phyloP scores from a whole-genome alignment of 2,797 vertebrate species.

The Lacerta viridis region DNA sequence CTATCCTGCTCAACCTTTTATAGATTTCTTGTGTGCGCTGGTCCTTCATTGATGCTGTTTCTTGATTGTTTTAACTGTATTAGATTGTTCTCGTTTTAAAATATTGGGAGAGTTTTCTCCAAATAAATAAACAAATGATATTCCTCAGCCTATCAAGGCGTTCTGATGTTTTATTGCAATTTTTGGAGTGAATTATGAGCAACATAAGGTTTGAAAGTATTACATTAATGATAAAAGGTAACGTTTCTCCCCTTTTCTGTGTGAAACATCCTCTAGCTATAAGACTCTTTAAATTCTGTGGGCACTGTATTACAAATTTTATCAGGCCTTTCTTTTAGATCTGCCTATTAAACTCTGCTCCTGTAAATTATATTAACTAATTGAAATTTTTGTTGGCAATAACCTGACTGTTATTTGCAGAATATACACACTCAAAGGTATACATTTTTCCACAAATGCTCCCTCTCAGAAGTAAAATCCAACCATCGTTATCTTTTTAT shows the following conservation, averaged over 20 bases:
- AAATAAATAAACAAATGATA: background rate
- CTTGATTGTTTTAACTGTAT: background rate
- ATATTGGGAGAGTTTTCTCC: background rate
- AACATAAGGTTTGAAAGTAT: background rate
- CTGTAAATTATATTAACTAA: background rate
- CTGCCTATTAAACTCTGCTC: background rate
- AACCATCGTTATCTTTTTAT: background rate
- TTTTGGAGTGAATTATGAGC: too few relatives aligned
- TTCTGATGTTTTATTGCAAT: too few relatives aligned
- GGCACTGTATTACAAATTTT: conserved; percentile 1
- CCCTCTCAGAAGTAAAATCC: background rate
- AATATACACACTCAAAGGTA: background rate
- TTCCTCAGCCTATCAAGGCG: background rate
- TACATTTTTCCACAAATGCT: background rate
- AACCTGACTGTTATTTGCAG: background rate
- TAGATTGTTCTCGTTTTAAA: background rate
- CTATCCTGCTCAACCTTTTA: background rate
- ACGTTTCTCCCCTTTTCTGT: background rate
- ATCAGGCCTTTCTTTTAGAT: background rate
- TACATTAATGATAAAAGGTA: background rate
- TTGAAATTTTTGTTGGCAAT: background rate
- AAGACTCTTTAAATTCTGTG: background rate
- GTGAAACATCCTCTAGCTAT: background rate
- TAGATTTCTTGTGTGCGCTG: background rate
- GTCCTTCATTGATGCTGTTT: background rate